These are phyloP conservation scores for Fukomys damarensis DNA, from an alignment of 2,113 vertebrate genomes.

Conservation along the genomic window DNA sequence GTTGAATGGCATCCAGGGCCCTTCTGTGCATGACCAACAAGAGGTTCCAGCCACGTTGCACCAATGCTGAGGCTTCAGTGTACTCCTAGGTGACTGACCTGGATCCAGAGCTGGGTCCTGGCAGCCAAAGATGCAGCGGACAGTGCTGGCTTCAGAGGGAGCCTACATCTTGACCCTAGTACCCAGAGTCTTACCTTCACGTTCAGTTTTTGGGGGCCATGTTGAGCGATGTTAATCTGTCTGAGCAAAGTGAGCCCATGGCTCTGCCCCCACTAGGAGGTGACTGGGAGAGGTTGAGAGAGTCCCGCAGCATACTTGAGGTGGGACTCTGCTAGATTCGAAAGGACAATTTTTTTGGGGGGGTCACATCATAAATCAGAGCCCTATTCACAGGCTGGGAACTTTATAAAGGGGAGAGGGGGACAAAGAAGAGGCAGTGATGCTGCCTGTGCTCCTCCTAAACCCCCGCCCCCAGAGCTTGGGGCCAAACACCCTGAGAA, in stretches of 20 bases:
- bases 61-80: not conserved
- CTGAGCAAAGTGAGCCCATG: not conserved
- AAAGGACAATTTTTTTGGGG: slow-evolving; percentile 17
- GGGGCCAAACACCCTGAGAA: not conserved
- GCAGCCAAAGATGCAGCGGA: not conserved
- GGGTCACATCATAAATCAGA: not conserved
- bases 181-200: not conserved
- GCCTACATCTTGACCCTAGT: not conserved
- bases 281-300: slow-evolving; percentile 14
- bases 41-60: not conserved
- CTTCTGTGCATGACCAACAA: not conserved
- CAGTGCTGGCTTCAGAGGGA: not conserved
- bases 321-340: not conserved
- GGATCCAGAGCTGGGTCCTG: not conserved
- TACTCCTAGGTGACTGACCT: not conserved
- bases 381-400: not conserved
- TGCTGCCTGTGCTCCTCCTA: not conserved
- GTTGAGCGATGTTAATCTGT: too few relatives aligned
- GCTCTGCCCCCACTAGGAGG: not conserved
- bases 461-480: not conserved
- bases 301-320: not conserved
- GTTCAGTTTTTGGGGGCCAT: not conserved
- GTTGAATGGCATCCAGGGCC: not conserved
- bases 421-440: not conserved
- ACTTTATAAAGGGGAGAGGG: not conserved